Conservation (phyloP, 1,140 invertebrate genomes). For the Drosophila lacertosa region DNA sequence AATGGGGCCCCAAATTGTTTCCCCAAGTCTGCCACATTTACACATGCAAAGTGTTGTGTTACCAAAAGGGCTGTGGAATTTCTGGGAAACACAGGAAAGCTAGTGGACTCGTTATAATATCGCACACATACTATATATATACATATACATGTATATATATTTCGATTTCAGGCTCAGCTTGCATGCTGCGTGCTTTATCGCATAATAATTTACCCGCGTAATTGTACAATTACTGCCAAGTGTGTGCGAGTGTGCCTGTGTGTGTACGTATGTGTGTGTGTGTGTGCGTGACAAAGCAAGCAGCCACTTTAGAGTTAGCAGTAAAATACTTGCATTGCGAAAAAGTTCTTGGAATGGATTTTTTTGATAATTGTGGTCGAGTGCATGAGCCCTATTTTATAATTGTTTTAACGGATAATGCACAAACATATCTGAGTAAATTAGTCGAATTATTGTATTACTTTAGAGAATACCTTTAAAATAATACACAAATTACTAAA, state of each 20-base stretch:
- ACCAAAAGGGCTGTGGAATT: constrained; percentile 43
- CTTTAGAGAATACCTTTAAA: not conserved
- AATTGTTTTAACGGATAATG: constrained; percentile 42
- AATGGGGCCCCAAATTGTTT: constrained; percentile 17
- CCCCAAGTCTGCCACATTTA: constrained; percentile 35
- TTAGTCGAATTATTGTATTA: not conserved
- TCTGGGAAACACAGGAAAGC: not conserved
- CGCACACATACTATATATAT: too few species aligned
- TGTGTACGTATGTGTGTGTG: not conserved
- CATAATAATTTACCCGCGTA: constrained; percentile 76
- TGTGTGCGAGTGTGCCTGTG: constrained; percentile 21
- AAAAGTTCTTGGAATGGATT: constrained; percentile 62
- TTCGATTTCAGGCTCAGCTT: constrained; percentile 50
- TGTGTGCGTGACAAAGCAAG: constrained; percentile 28
- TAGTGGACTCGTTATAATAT: constrained; percentile 7
- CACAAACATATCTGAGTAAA: not conserved
- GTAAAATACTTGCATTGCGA: constrained; percentile 26
- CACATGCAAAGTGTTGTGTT: constrained; percentile 55
- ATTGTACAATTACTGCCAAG: constrained; percentile 70
- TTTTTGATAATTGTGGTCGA: constrained; percentile 15
- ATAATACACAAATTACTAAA: not conserved
- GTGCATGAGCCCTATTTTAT: constrained; percentile 24
- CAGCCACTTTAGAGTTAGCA: constrained; percentile 13
- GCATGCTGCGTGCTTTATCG: constrained; percentile 75
- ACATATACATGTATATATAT: constrained; percentile 16